phyloP scores from a whole-genome alignment of 37 sponge, comb jelly and placozoan genomes.

The Eunapius fragilis region DNA sequence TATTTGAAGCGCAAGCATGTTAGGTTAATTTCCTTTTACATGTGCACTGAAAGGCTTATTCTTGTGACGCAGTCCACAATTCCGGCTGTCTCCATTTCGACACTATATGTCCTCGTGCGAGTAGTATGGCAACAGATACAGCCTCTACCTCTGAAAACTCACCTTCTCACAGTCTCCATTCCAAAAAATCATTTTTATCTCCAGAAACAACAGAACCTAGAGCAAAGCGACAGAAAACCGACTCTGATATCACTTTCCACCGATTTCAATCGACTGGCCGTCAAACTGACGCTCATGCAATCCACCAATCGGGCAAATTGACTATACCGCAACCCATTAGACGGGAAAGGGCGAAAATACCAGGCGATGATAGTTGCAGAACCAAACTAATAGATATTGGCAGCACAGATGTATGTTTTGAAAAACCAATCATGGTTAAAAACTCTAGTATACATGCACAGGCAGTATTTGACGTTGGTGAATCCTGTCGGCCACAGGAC shows the following conservation, averaged over 20 bases:
- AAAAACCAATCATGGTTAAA: too few relatives aligned
- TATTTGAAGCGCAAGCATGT: too few relatives aligned
- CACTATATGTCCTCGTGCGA: background rate
- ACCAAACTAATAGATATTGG: too few relatives aligned
- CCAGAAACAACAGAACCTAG: background rate
- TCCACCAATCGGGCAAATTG: slow-evolving; percentile 3
- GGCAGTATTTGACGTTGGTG: too few relatives aligned
- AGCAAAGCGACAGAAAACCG: background rate
- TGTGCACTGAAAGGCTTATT: too few relatives aligned
- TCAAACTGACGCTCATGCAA: background rate
- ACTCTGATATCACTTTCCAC: background rate
- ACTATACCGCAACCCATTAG: slow-evolving; percentile 49
- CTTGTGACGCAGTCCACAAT: too few relatives aligned
- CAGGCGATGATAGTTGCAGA: too few relatives aligned
- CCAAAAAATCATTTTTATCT: background rate
- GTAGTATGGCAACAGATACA: background rate
- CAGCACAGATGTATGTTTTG: too few relatives aligned
- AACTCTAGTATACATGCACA: too few relatives aligned
- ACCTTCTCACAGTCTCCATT: background rate
- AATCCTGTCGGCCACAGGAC: too few relatives aligned
- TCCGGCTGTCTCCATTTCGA: background rate
- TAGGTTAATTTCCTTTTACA: too few relatives aligned
- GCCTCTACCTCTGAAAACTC: background rate
- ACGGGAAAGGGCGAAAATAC: background rate
- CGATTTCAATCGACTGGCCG: background rate